Base-by-base conservation (phyloP, 2,113 vertebrate species). In the Daubentonia madagascariensis region DNA sequence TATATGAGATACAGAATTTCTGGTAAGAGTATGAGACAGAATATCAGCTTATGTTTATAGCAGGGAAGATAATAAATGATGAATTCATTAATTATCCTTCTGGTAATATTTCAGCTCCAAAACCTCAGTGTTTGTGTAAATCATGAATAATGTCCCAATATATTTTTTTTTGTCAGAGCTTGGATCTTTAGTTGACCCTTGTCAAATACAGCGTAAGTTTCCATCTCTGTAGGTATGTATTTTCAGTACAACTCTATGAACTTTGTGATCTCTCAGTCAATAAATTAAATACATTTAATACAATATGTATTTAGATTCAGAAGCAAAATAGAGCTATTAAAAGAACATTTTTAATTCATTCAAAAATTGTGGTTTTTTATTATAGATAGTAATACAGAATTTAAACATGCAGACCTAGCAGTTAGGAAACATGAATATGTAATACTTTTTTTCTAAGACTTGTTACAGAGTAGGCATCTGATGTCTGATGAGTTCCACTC, bases 51-150 rank as follows among this genome's bases (percentile, higher is more conserved):
- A 50, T 63, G 1, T 89, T 81, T 43, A 85, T 59, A 83, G 35
- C 3, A 50, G 30, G 32, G 20, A 89, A 96, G 43, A 90, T n/a
- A 91, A 93, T 5, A 72, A 70, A 52, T 93, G 45, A 94, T 89
- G 52, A 84, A 91, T 85, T 87, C 37, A 87, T 84, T 52, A 28
- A 70, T 91, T 93, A 89, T 93, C 70, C 85, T 90, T 91, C 80
- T 75, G 67, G 7, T 88, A 83, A 70, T 65, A 92, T 87, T 89
- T 95, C 59, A 84, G 45, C 80, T 54, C 16, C 48, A 12, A 81
- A 81, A 78, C 6, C 11, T 76, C n/a, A 87, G 37, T 87, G 18
- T 93, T 85, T 96, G 11, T 75, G 17, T 92, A 83, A 96, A 89
- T 85, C 76, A 67, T 61, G 25, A 12, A 25, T 75, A 85, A 85